Conservation (phyloP, 2,888 invertebrate species). For the Muscina levida region DNA sequence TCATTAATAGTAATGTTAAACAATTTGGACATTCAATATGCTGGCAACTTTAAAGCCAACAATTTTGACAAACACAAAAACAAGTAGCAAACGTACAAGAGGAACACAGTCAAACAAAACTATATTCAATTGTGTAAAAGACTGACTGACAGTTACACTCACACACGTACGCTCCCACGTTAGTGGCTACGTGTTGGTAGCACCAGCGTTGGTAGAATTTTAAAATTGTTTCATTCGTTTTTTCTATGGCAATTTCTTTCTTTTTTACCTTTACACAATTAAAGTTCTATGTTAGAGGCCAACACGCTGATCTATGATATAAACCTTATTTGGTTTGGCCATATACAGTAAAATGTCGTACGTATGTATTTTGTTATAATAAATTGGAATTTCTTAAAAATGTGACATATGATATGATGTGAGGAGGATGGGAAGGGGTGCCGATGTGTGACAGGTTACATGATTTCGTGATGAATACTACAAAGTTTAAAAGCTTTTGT, state of each 20-base stretch:
- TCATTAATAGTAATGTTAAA: conserved; percentile 21
- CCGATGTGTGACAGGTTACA: background rate
- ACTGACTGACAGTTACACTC: conserved; percentile 10
- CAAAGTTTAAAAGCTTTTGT: background rate
- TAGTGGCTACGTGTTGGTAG: background rate
- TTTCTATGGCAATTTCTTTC: too few relatives aligned
- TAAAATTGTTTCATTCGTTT: background rate
- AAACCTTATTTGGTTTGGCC: background rate
- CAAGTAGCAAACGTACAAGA: background rate
- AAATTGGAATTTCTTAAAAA: conserved; percentile 10
- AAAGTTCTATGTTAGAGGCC: too few relatives aligned
- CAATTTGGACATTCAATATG: too few relatives aligned
- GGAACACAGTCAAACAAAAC: background rate
- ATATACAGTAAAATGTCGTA: background rate
- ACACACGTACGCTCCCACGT: conserved; percentile 15
- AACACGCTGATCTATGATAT: too few relatives aligned
- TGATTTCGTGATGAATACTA: background rate
- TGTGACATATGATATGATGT: too few relatives aligned
- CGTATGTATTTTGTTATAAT: background rate
- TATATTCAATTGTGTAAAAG: background rate
- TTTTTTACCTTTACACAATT: too few relatives aligned
- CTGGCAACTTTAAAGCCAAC: too few relatives aligned
- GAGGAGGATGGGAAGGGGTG: too few relatives aligned
- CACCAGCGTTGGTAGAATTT: conserved; percentile 26
- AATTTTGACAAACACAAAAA: too few relatives aligned